Evolutionary conservation across 2,888 invertebrate species (phyloP), one percentile per base, ranked within the genome.

Genomic region (Caradrina clavipalpis): DNA sequence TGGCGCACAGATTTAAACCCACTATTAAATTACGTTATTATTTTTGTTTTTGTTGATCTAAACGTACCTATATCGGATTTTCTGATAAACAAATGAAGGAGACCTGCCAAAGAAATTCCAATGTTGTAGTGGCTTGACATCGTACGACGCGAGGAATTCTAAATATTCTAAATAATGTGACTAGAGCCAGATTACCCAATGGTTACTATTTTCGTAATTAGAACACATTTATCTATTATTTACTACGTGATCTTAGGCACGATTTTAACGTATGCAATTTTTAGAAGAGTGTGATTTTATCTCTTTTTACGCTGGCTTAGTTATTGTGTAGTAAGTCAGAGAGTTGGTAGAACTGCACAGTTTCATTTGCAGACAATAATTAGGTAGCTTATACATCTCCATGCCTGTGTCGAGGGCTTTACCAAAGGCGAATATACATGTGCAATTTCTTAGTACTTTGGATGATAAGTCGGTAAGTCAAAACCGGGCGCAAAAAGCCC

Each of bases 1-100:
- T 73, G 64, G 35, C 83, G 76, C 81, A 78, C 76, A 80, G 50
- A 80, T 66, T 59, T 61, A 15, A 42, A 11, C 61, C n/a, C 3
- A 49, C 22, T 35, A 62, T 45, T 60, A 21, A 15, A 35, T 65
- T 47, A 53, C 54, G 49, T 69, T n/a, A 57, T 62, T 56, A 49
- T 71, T 71, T 73, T 70, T 65, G 55, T 70, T 71, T 61, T 55
- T 57, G 26, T 59, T 13, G 65, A 64, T 42, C 22, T 58, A 65
- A 59, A 65, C 61, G 69, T n/a, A n/a, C n/a, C n/a, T n/a, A 22
- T 62, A 62, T 69, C 51, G 39, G 55, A 68, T 62, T 54, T 39
- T 59, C 31, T 49, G 15, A 65, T 55, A 64, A 58, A 77, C 63
- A 50, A 53, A 53, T 6, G 53, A 49, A 50, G 47, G 45, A 21